These are phyloP conservation scores for Limenitis camilla DNA, from an alignment of 2,888 invertebrate genomes.

Conservation along the genomic window DNA sequence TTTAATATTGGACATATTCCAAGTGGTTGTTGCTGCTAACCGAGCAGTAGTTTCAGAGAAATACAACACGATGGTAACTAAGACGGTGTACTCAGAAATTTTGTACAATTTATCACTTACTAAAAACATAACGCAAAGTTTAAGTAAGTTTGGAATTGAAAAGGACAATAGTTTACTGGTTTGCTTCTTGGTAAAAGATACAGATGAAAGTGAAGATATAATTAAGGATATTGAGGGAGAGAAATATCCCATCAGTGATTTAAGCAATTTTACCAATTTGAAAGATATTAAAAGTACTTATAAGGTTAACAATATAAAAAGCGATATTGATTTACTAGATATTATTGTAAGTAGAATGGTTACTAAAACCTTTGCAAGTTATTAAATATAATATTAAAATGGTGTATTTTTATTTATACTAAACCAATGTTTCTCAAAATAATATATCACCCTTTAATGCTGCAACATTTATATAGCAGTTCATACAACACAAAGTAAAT, in stretches of 20 bases:
- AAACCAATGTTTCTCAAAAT: no score
- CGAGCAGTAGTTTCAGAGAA: constrained; percentile 74
- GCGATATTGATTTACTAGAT: constrained; percentile 61
- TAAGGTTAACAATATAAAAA: constrained; percentile 72
- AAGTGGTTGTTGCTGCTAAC: constrained; percentile 79
- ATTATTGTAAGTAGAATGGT: constrained; percentile 79
- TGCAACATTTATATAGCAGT: no score
- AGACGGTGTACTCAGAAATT: constrained; percentile 77
- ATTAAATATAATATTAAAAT: constrained; percentile 1
- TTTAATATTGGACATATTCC: constrained; percentile 75
- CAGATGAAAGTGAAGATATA: constrained; percentile 44
- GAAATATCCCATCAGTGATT: constrained; percentile 55
- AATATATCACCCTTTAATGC: no score
- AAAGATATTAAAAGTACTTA: constrained; percentile 74
- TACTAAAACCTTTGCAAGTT: constrained; percentile 73
- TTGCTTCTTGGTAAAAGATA: constrained; percentile 44
- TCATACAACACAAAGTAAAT: no score
- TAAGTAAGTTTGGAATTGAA: constrained; percentile 77
- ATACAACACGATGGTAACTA: constrained; percentile 70
- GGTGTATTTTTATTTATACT: no score
- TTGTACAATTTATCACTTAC: constrained; percentile 80
- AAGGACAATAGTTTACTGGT: constrained; percentile 43
- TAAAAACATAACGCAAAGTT: constrained; percentile 80
- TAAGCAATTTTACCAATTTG: constrained; percentile 62
- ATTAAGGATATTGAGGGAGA: constrained; percentile 72